Base-by-base conservation (phyloP, 2,888 invertebrate species). In the Hyles lineata region DNA sequence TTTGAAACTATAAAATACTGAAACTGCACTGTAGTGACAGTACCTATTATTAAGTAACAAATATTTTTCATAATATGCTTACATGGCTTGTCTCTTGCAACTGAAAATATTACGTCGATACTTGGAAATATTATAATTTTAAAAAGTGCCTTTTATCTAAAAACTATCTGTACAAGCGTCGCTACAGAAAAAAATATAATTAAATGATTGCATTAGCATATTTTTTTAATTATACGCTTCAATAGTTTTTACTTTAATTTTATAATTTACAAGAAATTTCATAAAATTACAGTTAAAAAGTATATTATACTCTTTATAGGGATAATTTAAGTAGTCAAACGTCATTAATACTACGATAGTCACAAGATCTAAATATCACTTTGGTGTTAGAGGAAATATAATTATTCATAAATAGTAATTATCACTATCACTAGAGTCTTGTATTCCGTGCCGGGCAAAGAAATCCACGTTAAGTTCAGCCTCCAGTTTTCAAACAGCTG, bases 331-430 rank as follows among this genome's bases (percentile, higher is more conserved):
- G 80, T 77, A 79, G 72, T 76, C 75, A 82, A 82, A 80, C 21
- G 73, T 79, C 76, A 72, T 76, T 75, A 79, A 79, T 73, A 72
- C 80, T 83, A 84, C 71, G 76, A 79, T 76, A 78, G 77, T 81
- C 81, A 82, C 80, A 84, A 87, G 86, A 87, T 88, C 84, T 77
- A 79, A 92, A 90, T 91, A 92, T 92, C 92, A 91, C 89, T 89
- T 88, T 85, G 89, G 89, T 87, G 72, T 72, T 63, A 67, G 67
- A 72, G 63, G 67, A 63, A 63, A 71, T 59, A 67, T 62, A 62
- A 52, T 72, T 63, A 35, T 63, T 72, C 19, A 23, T 72, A 67
- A 58, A 72, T 43, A 15, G 70, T 72, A 72, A 23, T 25, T 23
- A 67, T 71, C 32, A 32, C 67, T 67, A 72, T 72, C 52, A 29